Evolutionary conservation across 2,797 vertebrate species (phyloP).

Genomic region (Macropodus opercularis): DNA sequence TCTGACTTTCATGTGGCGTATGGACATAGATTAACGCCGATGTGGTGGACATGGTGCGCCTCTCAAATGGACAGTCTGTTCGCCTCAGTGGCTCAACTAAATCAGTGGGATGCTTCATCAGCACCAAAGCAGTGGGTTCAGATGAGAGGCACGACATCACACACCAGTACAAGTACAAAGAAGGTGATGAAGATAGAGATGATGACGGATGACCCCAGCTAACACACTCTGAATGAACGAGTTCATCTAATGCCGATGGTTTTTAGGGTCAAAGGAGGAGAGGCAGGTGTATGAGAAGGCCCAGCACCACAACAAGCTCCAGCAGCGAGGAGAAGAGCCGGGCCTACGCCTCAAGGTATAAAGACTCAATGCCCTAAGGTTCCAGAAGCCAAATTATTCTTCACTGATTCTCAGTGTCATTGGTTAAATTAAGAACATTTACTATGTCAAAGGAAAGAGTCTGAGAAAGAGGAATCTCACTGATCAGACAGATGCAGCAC

Average conservation of each 20-base stretch:
- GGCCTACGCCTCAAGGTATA: constrained; percentile 78
- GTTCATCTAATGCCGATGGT: not conserved
- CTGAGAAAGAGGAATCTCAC: not conserved
- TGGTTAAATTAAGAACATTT: not conserved
- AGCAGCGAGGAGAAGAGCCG: constrained; percentile 65
- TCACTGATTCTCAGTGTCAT: not conserved
- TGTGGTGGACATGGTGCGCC: constrained; percentile 80
- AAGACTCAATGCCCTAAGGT: too few species aligned
- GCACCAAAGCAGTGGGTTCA: constrained; percentile 88
- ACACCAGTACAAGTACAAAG: constrained; percentile 89
- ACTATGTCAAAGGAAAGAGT: not conserved
- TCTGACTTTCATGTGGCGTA: not conserved
- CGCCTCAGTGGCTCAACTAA: constrained; percentile 69
- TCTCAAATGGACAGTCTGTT: constrained; percentile 64
- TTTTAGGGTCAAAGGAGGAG: constrained; percentile 87
- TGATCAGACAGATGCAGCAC: too few species aligned
- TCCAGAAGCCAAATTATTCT: not conserved
- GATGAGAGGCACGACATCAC: constrained; percentile 89
- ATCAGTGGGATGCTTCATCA: constrained; percentile 85
- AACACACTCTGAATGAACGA: not conserved
- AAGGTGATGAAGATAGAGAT: constrained; percentile 78
- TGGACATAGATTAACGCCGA: constrained; percentile 83
- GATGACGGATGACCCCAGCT: not conserved
- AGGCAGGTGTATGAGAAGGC: constrained; percentile 83
- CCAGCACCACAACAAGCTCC: constrained; percentile 76